Conservation (phyloP, 2,113 vertebrate genomes). For the Marmota flaviventris region DNA sequence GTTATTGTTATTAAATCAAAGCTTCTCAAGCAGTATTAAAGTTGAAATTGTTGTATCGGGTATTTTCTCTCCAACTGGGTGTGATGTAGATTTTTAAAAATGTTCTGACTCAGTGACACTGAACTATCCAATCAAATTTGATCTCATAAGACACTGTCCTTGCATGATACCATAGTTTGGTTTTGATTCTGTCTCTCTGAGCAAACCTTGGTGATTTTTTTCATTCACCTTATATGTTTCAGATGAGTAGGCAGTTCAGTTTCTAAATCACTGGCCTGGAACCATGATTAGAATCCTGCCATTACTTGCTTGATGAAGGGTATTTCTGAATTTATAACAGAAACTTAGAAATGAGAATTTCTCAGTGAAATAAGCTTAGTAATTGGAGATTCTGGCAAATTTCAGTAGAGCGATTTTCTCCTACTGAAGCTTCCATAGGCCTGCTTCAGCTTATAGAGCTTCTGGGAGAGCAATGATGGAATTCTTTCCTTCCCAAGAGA, state of each 20-base stretch:
- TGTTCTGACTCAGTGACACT: not conserved
- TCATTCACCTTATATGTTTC: slow-evolving; percentile 6
- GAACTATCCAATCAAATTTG: slow-evolving; percentile 38
- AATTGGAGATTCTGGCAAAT: slow-evolving; percentile 15
- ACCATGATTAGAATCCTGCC: not conserved
- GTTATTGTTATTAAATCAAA: slow-evolving; percentile 71
- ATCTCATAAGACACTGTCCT: slow-evolving; percentile 28
- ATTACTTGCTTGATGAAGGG: not conserved
- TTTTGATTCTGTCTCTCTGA: slow-evolving; percentile 64
- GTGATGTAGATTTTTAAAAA: slow-evolving; percentile 35
- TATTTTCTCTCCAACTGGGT: not conserved
- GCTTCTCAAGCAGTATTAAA: slow-evolving; percentile 47
- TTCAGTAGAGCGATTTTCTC: not conserved
- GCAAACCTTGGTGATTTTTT: slow-evolving; percentile 35
- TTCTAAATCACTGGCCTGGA: slow-evolving; percentile 43
- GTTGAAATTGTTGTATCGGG: not conserved
- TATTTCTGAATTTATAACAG: slow-evolving; percentile 1
- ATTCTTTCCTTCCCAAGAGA: not conserved
- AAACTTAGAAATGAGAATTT: slow-evolving; percentile 22
- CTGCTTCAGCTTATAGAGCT: not conserved
- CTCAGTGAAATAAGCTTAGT: not conserved
- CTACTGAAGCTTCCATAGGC: not conserved
- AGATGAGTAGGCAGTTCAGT: not conserved
- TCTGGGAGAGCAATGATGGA: not conserved
- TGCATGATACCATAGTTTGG: not conserved